Conservation (phyloP, 2,113 vertebrate genomes). For the Epinephelus lanceolatus region DNA sequence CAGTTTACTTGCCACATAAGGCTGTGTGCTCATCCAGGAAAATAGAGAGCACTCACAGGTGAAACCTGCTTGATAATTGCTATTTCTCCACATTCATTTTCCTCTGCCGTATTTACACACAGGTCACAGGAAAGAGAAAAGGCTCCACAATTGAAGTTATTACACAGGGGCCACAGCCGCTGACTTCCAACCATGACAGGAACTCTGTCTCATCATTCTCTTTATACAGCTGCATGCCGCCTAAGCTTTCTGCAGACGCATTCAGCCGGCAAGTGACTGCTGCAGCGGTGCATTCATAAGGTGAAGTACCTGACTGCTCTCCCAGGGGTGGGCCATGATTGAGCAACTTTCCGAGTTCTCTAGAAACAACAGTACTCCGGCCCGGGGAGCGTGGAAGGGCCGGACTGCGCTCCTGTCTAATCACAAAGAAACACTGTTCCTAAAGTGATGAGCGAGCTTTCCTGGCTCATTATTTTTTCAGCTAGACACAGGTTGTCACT, state of each 20-base stretch:
- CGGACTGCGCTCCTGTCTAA: conserved; percentile 50
- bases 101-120: conserved; percentile 32
- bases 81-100: conserved; percentile 50
- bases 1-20: conserved; percentile 36
- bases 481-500: conserved; percentile 80
- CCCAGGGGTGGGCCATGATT: conserved; percentile 35
- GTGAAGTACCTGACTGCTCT: conserved; percentile 60
- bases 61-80: conserved; percentile 46
- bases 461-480: conserved; percentile 82
- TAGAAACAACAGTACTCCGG: conserved; percentile 53
- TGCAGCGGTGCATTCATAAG: conserved; percentile 54
- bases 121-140: conserved; percentile 38
- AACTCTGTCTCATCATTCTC: conserved; percentile 50
- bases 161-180: conserved; percentile 51
- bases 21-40: conserved; percentile 41
- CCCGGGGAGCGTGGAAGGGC: neutral
- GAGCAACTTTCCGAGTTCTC: conserved; percentile 57
- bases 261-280: conserved; percentile 45
- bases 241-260: conserved; percentile 46
- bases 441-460: conserved; percentile 71
- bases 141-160: conserved; percentile 54
- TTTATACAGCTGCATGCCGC: conserved; percentile 49
- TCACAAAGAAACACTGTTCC: conserved; percentile 55
- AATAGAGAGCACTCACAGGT: conserved; percentile 48
- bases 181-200: conserved; percentile 56